These are phyloP conservation scores for Spheniscus humboldti DNA, from an alignment of 2,797 vertebrate genomes.

Conservation along the genomic window DNA sequence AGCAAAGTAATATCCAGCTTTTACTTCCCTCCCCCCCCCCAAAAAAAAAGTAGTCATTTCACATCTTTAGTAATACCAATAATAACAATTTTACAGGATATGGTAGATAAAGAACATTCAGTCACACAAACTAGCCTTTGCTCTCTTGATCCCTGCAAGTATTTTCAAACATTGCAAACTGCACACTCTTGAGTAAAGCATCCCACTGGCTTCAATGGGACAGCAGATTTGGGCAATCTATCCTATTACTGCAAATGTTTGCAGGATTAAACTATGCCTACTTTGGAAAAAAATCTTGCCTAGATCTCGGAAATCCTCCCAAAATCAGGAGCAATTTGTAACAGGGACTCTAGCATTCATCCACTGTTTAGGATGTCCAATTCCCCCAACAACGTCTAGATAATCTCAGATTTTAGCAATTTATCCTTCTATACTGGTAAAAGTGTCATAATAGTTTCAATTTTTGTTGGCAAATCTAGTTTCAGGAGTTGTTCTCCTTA, in stretches of 20 bases:
- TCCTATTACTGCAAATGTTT: neutral
- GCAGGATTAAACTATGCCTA: neutral
- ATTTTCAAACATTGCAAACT: neutral
- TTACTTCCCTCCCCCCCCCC: neutral
- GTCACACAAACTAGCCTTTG: neutral
- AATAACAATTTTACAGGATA: neutral
- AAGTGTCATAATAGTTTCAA: neutral
- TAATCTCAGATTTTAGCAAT: neutral
- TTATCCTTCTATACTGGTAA: neutral
- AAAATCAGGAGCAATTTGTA: neutral
- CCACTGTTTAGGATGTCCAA: neutral
- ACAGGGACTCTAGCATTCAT: neutral
- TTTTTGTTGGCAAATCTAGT: neutral
- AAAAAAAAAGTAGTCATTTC: neutral
- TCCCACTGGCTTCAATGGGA: neutral
- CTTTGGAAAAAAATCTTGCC: neutral
- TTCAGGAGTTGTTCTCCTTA: neutral
- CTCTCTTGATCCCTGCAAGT: neutral
- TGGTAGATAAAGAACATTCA: neutral
- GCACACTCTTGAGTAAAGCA: neutral
- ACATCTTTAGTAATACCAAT: neutral
- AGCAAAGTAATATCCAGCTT: neutral
- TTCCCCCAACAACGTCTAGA: neutral
- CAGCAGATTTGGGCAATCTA: neutral
- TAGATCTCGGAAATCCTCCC: neutral